Conservation (phyloP, 2,797 vertebrate species). For the Lophotriccus pileatus region DNA sequence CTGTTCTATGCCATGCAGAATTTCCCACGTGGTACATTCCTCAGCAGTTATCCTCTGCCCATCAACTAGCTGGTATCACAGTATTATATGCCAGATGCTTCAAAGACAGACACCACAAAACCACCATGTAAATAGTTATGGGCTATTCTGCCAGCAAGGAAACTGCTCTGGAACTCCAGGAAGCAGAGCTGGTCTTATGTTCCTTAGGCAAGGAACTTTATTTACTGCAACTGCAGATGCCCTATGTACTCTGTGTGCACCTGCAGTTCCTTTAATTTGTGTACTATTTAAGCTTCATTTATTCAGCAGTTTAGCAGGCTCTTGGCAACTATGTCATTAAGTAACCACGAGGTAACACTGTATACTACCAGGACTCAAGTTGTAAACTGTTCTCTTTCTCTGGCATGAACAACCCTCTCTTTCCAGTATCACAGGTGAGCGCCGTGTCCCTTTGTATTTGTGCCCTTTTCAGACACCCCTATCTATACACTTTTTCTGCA, state of each 20-base stretch:
- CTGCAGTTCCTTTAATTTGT: not conserved
- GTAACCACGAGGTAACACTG: not conserved
- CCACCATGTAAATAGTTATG: not conserved
- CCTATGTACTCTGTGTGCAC: not conserved
- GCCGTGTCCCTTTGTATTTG: not conserved
- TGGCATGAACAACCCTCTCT: not conserved
- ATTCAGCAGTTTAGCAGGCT: not conserved
- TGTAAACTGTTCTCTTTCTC: not conserved
- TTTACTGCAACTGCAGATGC: not conserved
- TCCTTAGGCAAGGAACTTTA: not conserved
- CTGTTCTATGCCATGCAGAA: not conserved
- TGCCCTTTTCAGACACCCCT: not conserved
- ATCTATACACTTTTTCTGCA: not conserved
- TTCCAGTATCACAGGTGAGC: not conserved
- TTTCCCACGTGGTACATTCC: accelerated
- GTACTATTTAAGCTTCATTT: conserved; percentile 7
- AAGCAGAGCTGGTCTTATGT: not conserved
- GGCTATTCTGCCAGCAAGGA: not conserved
- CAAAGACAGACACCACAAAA: not conserved
- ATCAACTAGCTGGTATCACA: not conserved
- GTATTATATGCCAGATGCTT: not conserved
- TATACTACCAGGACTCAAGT: not conserved
- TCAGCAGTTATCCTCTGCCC: not conserved
- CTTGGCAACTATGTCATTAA: not conserved
- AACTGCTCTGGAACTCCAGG: not conserved